Percentiles rank a stretch among this genome's conserved stretches.
Conservation (phyloP, 2,888 invertebrate species). For the Cephus runcator region DNA sequence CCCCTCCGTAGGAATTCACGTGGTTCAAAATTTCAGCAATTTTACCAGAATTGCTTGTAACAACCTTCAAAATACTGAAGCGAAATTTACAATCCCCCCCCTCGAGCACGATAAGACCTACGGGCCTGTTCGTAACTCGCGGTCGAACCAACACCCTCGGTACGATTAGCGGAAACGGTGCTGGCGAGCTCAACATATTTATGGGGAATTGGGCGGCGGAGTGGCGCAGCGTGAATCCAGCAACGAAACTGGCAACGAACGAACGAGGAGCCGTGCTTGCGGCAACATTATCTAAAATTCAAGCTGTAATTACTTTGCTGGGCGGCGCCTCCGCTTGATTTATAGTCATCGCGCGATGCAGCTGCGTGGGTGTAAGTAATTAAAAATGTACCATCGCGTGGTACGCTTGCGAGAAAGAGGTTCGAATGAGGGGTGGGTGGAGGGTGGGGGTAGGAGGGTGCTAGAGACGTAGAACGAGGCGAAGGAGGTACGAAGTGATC, state of each 20-base stretch:
- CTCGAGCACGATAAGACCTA: not conserved
- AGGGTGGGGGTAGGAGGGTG: conserved; percentile 8
- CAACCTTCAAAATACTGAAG: not conserved
- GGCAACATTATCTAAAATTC: conserved; percentile 67
- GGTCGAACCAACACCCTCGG: not conserved
- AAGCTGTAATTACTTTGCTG: conserved; percentile 66
- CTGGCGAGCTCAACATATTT: conserved; percentile 30
- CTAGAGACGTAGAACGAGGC: not conserved
- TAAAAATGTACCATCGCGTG: conserved; percentile 67
- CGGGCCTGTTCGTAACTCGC: not conserved
- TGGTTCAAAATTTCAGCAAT: not conserved
- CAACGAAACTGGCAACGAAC: conserved; percentile 4
- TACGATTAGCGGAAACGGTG: conserved; percentile 17
- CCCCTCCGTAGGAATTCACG: conserved; percentile 1
- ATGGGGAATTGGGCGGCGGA: conserved; percentile 24
- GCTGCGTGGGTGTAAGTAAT: conserved; percentile 67
- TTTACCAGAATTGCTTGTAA: not conserved
- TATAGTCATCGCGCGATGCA: conserved; percentile 66
- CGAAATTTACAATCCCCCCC: not conserved
- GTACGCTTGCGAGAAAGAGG: conserved; percentile 37
- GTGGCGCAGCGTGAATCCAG: not conserved
- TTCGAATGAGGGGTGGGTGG: not conserved
- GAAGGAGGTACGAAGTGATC: not conserved
- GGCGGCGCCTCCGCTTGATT: conserved; percentile 63
- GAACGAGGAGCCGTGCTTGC: conserved; percentile 59